A percentile compares a stretch with the other conserved stretches of the same genome.
Evolutionary conservation across 2,797 vertebrate genomes (phyloP).

Genomic region (Orestias chungarensis): DNA sequence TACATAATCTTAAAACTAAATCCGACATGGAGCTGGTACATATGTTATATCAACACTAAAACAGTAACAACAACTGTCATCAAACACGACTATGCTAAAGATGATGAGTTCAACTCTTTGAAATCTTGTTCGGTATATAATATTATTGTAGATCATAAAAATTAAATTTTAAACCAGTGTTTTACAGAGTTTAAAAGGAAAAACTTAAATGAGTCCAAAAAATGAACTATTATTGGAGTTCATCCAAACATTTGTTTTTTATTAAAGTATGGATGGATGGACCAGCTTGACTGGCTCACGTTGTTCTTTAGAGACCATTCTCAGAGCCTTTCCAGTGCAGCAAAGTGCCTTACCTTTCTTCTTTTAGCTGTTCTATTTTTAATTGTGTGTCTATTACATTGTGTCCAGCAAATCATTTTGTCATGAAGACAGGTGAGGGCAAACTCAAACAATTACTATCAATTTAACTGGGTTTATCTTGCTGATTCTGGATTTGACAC

Average conservation of each 20-base stretch:
- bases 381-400: too few species aligned
- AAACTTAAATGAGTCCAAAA: not conserved
- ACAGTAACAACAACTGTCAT: not conserved
- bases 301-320: too few species aligned
- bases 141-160: not conserved
- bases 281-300: not conserved
- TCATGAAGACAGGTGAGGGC: not conserved
- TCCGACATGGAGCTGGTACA: not conserved
- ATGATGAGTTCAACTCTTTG: not conserved
- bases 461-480: too few species aligned
- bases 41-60: not conserved
- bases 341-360: not conserved
- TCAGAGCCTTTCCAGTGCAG: not conserved
- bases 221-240: not conserved
- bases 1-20: slow-evolving; percentile 23
- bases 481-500: not conserved
- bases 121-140: not conserved
- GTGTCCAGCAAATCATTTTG: too few species aligned
- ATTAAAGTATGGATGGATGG: too few species aligned
- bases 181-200: not conserved
- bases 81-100: not conserved
- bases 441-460: not conserved
- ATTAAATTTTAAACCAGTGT: not conserved
- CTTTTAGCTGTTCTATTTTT: too few species aligned
- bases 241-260: too few species aligned